phyloP scores from a whole-genome alignment of 1,140 invertebrate species.

The Aphaenogaster floridana region DNA sequence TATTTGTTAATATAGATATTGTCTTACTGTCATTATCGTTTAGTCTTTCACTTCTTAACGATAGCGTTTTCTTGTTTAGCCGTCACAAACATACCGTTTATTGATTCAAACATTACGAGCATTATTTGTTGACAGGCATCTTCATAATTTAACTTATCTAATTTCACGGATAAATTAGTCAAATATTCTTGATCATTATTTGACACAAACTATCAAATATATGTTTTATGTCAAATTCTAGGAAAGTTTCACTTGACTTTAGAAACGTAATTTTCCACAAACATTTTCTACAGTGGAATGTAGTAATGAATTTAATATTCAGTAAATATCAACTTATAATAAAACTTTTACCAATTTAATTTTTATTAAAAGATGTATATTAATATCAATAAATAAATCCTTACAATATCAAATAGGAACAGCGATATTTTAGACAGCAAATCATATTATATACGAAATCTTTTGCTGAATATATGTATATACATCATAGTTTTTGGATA shows the following conservation, averaged over 20 bases:
- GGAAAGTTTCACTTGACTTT: not conserved
- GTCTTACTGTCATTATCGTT: not conserved
- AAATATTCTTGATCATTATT: not conserved
- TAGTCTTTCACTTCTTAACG: not conserved
- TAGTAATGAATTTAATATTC: not conserved
- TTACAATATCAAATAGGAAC: not conserved
- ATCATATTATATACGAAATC: not conserved
- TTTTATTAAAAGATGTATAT: not conserved
- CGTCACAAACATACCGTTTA: not conserved
- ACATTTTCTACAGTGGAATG: not conserved
- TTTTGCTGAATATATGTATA: not conserved
- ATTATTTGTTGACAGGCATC: conserved; percentile 2
- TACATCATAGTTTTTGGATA: not conserved
- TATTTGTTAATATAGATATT: not conserved
- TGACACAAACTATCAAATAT: not conserved
- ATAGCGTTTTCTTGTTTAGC: not conserved
- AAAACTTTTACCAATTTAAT: not conserved
- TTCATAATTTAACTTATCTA: not conserved
- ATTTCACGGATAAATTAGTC: conserved; percentile 7
- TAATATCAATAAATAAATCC: not conserved
- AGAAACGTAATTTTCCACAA: conserved; percentile 18
- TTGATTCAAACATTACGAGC: not conserved
- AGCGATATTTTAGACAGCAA: not conserved
- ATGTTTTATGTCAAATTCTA: not conserved
- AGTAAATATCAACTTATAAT: conserved; percentile 10